Base-by-base conservation (phyloP, 2,797 vertebrate species). In the Lepilemur ruficaudatus region DNA sequence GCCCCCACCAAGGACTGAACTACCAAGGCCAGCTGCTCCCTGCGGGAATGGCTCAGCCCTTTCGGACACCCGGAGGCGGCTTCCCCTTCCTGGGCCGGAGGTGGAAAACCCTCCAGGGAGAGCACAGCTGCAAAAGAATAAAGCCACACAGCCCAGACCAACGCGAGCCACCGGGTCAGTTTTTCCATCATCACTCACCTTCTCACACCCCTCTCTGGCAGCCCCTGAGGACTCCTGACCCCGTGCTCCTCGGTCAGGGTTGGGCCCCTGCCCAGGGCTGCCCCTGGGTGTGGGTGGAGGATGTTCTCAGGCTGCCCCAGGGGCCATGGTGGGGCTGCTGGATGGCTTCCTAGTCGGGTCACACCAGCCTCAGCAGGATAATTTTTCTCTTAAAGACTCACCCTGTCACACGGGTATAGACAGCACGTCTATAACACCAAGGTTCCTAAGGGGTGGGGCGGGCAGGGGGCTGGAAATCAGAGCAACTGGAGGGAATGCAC, bases 61-160 rank as follows among this genome's bases (percentile, higher is more conserved):
- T 41, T 65, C 14, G 65, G 20, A 65, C 81, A 92, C 35, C n/a
- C 2, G 43, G 89, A 90, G 83, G 90, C 41, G 1, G 93, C 83
- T 96, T 97, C 95, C 46, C 67, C 73, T 97, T 97, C 95, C 96
- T 89, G 96, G 73, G 69, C 63, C 1, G 73, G 86, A 52, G 75
- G 89, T 41, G 63, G 75, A 38, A 57, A 95, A 41, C 48, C 32
- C 90, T 78, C 81, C 9, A 25, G 83, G 69, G 93, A 91, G 35
- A 55, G 14, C 28, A n/a, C 87, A 89, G 90, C 95, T 95, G 96
- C 32, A 22, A 14, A 59, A 82, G 75, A 61, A 87, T 89, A 88
- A 65, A 84, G 65, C 69, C 86, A 82, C 67, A 35, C 55, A n/a
- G 43, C n/a, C 17, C 7, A 28, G 38, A 46, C 72, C 63, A 72